Base-by-base conservation (phyloP, 2,888 invertebrate species). In the Limulus polyphemus region DNA sequence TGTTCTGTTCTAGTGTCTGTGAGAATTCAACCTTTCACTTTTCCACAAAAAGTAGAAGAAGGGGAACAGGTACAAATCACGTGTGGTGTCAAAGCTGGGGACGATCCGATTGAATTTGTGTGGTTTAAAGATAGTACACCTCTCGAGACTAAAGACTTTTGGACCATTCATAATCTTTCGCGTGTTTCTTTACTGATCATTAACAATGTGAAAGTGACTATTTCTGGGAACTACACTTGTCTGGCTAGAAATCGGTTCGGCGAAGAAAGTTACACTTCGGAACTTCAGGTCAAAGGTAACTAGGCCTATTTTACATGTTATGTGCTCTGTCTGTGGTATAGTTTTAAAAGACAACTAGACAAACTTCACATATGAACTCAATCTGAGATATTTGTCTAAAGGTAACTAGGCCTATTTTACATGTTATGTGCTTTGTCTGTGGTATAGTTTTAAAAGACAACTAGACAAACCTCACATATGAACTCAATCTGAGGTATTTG, bases 161-260 rank as follows among this genome's bases (percentile, higher is more conserved):
- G 32, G 32, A 32, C 32, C 32, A 32, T 32, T 7, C 32, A 32
- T 32, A 32, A 32, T 32, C 32, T 5, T 32, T 7, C 32, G 7
- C 32, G 32, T 32, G 32, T 32, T 32, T 32, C 32, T 32, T 32
- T 63, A 7, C 32, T 65, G 14, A 17, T 60, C 1, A 50, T 65
- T 32, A 60, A 63, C 17, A 55, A 59, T 7, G 63, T 65, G 2
- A 14, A 59, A 11, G 12, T 12, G 12, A 62, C 58, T 11, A 62
- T 58, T 47, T 55, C 56, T 5, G 68, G 67, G 47, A 68, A 65
- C 56, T 68, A 67, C 55, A 57, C 65, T 1, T 68, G 67, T 50
- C 14, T 47, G 46, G 64, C 59, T 13, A 52, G 51, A 11, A 65
- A 58, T 57, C 47, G 11, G n/a, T 52, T 60, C 0, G 67, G 65